phyloP scores from a whole-genome alignment of 2,113 vertebrate species.

The Leucoraja erinaceus region DNA sequence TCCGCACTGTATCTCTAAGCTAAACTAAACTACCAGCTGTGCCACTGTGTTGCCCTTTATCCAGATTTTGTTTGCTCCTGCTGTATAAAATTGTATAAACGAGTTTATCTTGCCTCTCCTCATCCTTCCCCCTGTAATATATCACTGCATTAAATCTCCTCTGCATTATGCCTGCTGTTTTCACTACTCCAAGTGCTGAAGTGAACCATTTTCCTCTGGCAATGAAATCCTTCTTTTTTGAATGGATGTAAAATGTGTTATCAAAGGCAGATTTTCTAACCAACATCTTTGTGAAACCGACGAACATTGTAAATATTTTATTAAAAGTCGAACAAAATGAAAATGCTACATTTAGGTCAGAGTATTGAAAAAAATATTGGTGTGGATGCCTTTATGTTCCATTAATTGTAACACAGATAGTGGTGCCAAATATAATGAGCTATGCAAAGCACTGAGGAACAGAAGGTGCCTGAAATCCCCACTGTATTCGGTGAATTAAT shows the following conservation, averaged over 20 bases:
- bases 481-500: conserved; percentile 20
- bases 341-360: not conserved
- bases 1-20: no score
- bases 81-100: not conserved
- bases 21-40: no score
- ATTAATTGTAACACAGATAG: conserved; percentile 31
- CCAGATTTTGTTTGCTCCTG: not conserved
- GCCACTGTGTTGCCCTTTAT: not conserved
- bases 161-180: not conserved
- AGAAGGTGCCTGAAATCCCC: conserved; percentile 20
- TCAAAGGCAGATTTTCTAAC: not conserved
- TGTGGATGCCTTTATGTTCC: conserved; percentile 18
- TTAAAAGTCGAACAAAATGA: not conserved
- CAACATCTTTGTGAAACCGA: not conserved
- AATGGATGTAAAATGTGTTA: not conserved
- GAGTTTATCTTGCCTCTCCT: not conserved
- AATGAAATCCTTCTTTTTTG: not conserved
- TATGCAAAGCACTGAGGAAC: not conserved
- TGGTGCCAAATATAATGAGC: conserved; percentile 37
- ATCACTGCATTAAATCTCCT: not conserved
- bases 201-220: not conserved
- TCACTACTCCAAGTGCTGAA: not conserved
- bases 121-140: not conserved
- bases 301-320: not conserved
- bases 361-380: not conserved